Evolutionary conservation across 2,797 vertebrate genomes (phyloP), one percentile per base, ranked within the genome.

Genomic region (Cuculus canorus): DNA sequence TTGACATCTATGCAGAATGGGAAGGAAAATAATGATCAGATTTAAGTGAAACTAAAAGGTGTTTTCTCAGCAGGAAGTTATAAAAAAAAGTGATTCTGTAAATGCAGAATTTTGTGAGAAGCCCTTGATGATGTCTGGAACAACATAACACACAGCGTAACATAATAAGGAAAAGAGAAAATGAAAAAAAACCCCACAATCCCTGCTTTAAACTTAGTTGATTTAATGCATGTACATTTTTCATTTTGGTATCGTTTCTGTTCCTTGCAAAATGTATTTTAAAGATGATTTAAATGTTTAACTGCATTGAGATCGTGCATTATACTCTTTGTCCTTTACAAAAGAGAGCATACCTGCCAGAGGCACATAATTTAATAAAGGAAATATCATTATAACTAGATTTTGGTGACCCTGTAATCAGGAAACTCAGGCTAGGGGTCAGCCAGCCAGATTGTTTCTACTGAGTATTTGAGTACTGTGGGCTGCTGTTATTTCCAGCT

Each of bases 31-130:
- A 97, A 97, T 91, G 89, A 97, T 95, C 91, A 97, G 83, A 86
- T 97, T 96, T 94, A 97, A 97, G 96, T 6, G 76, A 95, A 97
- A 92, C 92, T 91, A 96, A 96, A 97, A 96, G 64, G 69, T 88
- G 92, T 96, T 97, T 98, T 97, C 96, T 96, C 96, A 94, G 95
- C 95, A 97, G 97, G 96, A 97, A 86, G 91, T 93, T 95, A 93
- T 94, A 95, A 95, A 86, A 88, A 88, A 83, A 88, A 97, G 83
- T 76, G 78, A 96, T 97, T 96, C 61, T 57, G 83, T 92, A 96
- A 95, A 93, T 92, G 91, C 64, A 95, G 84, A 95, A 69, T 92
- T 84, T 92, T 93, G 77, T 97, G 82, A 93, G 89, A 86, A 95
- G 63, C 91, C 83, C 90, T 86, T 95, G 83, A 92, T 82, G 68